Percentiles rank a stretch among this genome's conserved stretches.
Evolutionary conservation across 2,888 invertebrate genomes (phyloP).

Genomic region (Apeira syringaria): DNA sequence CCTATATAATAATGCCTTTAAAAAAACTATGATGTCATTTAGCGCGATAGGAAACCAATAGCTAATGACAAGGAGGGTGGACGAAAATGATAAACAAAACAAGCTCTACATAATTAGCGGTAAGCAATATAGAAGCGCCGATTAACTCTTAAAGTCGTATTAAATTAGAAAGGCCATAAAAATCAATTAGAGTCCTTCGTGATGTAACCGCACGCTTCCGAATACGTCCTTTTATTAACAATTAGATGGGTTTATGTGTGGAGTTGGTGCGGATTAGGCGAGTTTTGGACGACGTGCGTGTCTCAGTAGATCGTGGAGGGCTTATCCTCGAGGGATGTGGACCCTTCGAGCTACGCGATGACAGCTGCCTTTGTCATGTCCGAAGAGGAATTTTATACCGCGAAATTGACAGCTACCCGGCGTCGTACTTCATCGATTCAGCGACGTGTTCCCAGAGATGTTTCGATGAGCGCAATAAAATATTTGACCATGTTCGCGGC

Average conservation of each 20-base stretch:
- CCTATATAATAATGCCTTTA: too few relatives aligned
- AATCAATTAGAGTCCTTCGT: conserved; percentile 73
- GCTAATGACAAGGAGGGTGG: conserved; percentile 26
- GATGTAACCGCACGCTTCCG: conserved; percentile 77
- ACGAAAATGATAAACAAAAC: conserved; percentile 54
- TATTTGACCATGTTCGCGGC: conserved; percentile 55
- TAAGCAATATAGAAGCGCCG: conserved; percentile 67
- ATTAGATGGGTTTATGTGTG: conserved; percentile 81
- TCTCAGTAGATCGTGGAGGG: conserved; percentile 62
- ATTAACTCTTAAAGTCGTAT: conserved; percentile 66
- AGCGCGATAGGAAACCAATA: conserved; percentile 17
- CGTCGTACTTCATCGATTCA: conserved; percentile 64
- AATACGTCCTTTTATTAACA: conserved; percentile 79
- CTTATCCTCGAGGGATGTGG: conserved; percentile 75
- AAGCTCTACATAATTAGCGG: conserved; percentile 65
- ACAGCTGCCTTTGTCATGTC: conserved; percentile 79
- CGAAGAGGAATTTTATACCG: conserved; percentile 73
- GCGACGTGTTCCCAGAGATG: conserved; percentile 60
- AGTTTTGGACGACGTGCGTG: conserved; percentile 73
- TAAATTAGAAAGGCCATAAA: conserved; percentile 73
- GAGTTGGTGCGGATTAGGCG: conserved; percentile 76
- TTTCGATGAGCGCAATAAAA: conserved; percentile 68
- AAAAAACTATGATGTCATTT: too few relatives aligned
- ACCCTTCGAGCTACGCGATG: conserved; percentile 72
- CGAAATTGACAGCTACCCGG: conserved; percentile 74